Conservation (phyloP, 23 tunicate species). For the Clavelina lepadiformis region DNA sequence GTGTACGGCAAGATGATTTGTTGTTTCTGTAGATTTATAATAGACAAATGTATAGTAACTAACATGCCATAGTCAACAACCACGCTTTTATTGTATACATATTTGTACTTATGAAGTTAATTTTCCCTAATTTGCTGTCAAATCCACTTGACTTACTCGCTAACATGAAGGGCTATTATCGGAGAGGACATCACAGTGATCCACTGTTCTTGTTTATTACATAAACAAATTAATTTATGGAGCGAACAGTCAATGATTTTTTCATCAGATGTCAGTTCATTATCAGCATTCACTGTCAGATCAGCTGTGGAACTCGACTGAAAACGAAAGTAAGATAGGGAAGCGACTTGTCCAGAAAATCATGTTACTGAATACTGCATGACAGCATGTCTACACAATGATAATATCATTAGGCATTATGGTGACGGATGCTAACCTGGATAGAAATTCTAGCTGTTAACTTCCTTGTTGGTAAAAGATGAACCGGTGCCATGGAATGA, state of each 20-base stretch:
- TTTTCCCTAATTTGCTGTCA: too few species aligned
- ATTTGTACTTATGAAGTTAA: too few species aligned
- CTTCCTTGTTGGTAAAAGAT: slow-evolving; percentile 6
- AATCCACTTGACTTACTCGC: slow-evolving; percentile 63
- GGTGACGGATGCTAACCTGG: slow-evolving; percentile 1
- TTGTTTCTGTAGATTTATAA: too few species aligned
- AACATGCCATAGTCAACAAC: too few species aligned
- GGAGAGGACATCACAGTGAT: slow-evolving; percentile 65
- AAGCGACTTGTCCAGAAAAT: too few species aligned
- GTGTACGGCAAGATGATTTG: too few species aligned
- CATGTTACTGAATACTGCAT: too few species aligned
- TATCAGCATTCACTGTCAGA: slow-evolving; percentile 10
- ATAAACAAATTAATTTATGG: slow-evolving; percentile 31
- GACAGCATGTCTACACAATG: too few species aligned
- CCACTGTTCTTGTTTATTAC: slow-evolving; percentile 41
- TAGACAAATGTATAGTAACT: too few species aligned
- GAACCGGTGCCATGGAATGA: too few species aligned
- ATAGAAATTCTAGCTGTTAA: slow-evolving; percentile 1
- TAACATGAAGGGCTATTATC: slow-evolving; percentile 18
- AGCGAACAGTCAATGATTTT: slow-evolving; percentile 31
- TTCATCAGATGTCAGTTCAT: slow-evolving; percentile 33
- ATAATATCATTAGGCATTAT: not conserved
- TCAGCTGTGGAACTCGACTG: slow-evolving; percentile 10
- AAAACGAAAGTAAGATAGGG: slow-evolving; percentile 5
- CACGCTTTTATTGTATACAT: too few species aligned